These are phyloP conservation scores for Ametastegia equiseti DNA, from an alignment of 2,888 invertebrate species.

Conservation along the genomic window DNA sequence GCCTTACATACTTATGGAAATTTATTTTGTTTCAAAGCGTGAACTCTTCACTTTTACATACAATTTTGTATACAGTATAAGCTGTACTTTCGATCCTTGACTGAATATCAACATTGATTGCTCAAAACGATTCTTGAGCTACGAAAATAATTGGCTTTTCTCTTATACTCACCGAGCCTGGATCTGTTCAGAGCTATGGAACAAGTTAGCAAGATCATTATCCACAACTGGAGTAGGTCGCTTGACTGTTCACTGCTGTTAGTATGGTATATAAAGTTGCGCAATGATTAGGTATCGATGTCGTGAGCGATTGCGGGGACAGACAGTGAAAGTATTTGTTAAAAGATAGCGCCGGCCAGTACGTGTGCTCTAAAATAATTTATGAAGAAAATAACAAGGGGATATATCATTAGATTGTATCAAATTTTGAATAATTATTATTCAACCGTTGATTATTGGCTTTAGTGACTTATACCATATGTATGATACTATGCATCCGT, in stretches of 20 bases:
- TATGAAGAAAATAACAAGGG: background rate
- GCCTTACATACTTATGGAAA: background rate
- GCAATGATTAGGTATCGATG: constrained; percentile 2
- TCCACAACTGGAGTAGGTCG: constrained; percentile 5
- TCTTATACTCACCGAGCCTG: background rate
- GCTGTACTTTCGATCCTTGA: no score
- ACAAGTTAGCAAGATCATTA: background rate
- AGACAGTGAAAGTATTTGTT: background rate
- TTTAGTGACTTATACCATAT: no score
- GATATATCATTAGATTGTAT: background rate
- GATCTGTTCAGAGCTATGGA: background rate
- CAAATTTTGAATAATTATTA: background rate
- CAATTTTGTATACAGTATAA: background rate
- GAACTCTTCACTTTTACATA: background rate
- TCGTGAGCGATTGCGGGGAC: background rate
- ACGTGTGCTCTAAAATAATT: background rate
- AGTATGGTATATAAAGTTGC: background rate
- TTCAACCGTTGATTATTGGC: no score
- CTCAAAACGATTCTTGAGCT: background rate
- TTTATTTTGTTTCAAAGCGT: background rate
- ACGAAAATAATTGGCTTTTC: background rate
- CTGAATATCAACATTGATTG: background rate
- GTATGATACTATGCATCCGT: no score
- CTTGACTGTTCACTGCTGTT: background rate
- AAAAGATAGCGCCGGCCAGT: background rate